phyloP scores from a whole-genome alignment of 2,113 vertebrate genomes.

The Pelodiscus sinensis region DNA sequence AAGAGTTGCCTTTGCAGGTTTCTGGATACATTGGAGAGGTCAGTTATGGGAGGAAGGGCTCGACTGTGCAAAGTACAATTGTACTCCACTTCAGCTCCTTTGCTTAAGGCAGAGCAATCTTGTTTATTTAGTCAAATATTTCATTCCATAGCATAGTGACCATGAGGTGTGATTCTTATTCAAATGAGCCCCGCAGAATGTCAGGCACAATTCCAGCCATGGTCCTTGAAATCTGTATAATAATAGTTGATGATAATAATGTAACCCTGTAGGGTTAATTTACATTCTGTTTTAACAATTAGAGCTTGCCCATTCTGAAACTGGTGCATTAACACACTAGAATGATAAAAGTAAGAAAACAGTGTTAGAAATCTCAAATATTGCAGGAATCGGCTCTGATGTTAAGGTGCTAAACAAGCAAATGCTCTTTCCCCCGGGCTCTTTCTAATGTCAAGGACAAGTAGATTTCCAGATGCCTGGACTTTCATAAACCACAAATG shows the following conservation, averaged over 20 bases:
- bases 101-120: not conserved
- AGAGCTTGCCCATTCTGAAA: not conserved
- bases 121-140: not conserved
- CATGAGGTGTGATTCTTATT: constrained; percentile 15
- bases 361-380: not conserved
- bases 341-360: not conserved
- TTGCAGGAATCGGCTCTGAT: not conserved
- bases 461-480: not conserved
- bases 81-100: not conserved
- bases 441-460: constrained; percentile 3
- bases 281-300: constrained; percentile 1
- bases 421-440: not conserved
- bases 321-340: not conserved
- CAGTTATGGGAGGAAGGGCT: no score
- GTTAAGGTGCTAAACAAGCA: constrained; percentile 33
- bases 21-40: no score
- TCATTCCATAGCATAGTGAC: not conserved
- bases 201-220: constrained; percentile 23
- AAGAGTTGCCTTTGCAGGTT: not conserved
- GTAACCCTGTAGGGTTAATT: not conserved
- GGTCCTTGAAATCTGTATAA: not conserved
- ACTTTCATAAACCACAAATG: constrained; percentile 21
- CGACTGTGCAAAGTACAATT: not conserved
- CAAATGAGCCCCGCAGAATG: not conserved
- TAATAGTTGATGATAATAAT: constrained; percentile 11